These are phyloP conservation scores for Salvelinus namaycush DNA, from an alignment of 2,113 vertebrate genomes.

Conservation along the genomic window DNA sequence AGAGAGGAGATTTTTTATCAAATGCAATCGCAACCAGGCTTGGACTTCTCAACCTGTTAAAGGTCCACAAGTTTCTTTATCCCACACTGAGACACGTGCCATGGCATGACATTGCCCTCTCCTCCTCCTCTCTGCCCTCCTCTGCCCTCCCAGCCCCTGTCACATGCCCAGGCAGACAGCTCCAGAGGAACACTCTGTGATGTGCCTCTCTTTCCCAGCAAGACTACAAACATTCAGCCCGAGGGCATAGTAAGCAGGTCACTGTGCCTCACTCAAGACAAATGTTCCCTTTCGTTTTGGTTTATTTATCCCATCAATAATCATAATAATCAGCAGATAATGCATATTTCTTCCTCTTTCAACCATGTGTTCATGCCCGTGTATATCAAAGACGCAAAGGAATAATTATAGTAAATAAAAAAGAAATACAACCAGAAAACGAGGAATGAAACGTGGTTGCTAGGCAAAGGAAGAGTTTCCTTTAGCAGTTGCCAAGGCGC, in stretches of 20 bases:
- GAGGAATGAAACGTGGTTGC: constrained; percentile 64
- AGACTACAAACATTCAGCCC: constrained; percentile 43
- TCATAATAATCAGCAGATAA: constrained; percentile 72
- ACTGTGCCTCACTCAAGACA: constrained; percentile 60
- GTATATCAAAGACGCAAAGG: constrained; percentile 58
- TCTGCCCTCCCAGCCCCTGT: constrained; percentile 26
- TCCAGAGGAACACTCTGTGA: constrained; percentile 46
- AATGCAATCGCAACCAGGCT: constrained; percentile 78
- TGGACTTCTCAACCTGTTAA: constrained; percentile 78
- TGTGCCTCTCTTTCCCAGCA: constrained; percentile 31
- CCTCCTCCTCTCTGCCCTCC: constrained; percentile 8
- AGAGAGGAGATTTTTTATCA: constrained; percentile 82
- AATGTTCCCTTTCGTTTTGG: constrained; percentile 67
- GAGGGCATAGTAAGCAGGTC: constrained; percentile 12
- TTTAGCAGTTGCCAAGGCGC: constrained; percentile 73
- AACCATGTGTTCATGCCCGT: constrained; percentile 38
- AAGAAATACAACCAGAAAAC: constrained; percentile 43
- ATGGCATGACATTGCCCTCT: constrained; percentile 56
- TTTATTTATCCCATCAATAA: constrained; percentile 62
- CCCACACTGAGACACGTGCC: constrained; percentile 69
- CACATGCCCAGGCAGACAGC: constrained; percentile 35
- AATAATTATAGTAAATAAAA: constrained; percentile 50
- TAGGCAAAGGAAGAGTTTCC: constrained; percentile 77
- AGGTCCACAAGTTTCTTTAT: constrained; percentile 76
- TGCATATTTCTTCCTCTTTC: constrained; percentile 32